Conservation (phyloP, 2,888 invertebrate species). For the Xylota sylvarum region DNA sequence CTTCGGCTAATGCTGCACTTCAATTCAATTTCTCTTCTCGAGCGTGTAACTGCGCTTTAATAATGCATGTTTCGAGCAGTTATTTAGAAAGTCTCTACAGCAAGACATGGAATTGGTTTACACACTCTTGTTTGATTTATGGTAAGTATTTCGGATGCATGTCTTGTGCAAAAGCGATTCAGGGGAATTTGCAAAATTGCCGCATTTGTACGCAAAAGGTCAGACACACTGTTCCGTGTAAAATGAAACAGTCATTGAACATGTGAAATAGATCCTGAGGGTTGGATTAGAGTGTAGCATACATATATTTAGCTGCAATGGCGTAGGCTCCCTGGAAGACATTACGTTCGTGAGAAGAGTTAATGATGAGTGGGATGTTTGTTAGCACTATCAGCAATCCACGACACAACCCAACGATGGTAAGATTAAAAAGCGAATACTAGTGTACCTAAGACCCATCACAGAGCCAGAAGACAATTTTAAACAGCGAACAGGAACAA, state of each 20-base stretch:
- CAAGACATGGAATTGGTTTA: slow-evolving; percentile 32
- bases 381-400: too few relatives aligned
- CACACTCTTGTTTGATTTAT: slow-evolving; percentile 55
- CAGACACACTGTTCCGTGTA: slow-evolving; percentile 1
- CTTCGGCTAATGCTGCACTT: slow-evolving; percentile 48
- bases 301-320: too few relatives aligned
- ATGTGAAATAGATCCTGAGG: neutral
- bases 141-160: slow-evolving; percentile 31
- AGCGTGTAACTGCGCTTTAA: slow-evolving; percentile 28
- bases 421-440: too few relatives aligned
- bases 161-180: slow-evolving; percentile 29
- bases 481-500: too few relatives aligned
- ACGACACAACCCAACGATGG: too few relatives aligned
- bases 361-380: too few relatives aligned
- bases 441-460: too few relatives aligned
- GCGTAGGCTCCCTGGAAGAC: too few relatives aligned
- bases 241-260: neutral
- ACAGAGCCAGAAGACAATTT: too few relatives aligned
- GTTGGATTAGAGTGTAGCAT: neutral
- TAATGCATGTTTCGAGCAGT: slow-evolving; percentile 36
- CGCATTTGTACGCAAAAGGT: slow-evolving; percentile 21
- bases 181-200: slow-evolving; percentile 16
- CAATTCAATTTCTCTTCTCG: slow-evolving; percentile 61
- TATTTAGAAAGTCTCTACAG: slow-evolving; percentile 65
- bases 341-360: too few relatives aligned